Base-by-base conservation (phyloP, 2,113 vertebrate species). In the Scolopax mira region DNA sequence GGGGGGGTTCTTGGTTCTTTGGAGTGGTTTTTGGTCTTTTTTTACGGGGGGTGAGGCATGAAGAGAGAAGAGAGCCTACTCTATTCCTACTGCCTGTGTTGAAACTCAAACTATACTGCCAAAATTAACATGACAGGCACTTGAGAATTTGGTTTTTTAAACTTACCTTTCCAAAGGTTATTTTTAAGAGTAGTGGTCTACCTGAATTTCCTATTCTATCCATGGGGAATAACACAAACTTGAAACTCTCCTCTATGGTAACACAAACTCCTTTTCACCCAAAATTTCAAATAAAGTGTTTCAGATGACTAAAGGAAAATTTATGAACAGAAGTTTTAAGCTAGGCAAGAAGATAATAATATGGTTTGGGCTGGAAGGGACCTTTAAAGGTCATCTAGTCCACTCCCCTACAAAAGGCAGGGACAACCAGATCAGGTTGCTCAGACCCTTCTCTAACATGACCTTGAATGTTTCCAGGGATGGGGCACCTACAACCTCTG, bases 391-490 rank as follows among this genome's bases (percentile, higher is more conserved):
- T 33, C 28, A 55, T 21, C 16, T 41, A 49, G 14, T 65, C 39
- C 16, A 79, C 10, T 0, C 1, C 3, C 8, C 19, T 28, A 9
- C 23, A 65, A 8, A 4, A 0, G 48, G 7, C 17, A 79, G 10
- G 13, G 16, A 51, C 7, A 65, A 39, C 11, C 14, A 49, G 3
- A 46, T 5, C 11, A 72, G 11, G 8, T 30, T 67, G 18, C 24
- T 42, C 8, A 67, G 44, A 65, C 8, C 12, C 5, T 0, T 44
- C 15, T 28, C 11, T 24, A 73, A 16, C 18, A 8, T 28, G 22
- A 15, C 17, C 12, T 21, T 44, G 5, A 82, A n/a, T 30, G 12
- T 44, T 69, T 23, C 13, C 25, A 70, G 3, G 4, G 4, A 69
- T 11, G 18, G 10, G 4, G 11, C 27, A 62, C 24, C 8, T 10